Conservation (phyloP, 2,797 vertebrate genomes). For the Rhinichthys osculus region DNA sequence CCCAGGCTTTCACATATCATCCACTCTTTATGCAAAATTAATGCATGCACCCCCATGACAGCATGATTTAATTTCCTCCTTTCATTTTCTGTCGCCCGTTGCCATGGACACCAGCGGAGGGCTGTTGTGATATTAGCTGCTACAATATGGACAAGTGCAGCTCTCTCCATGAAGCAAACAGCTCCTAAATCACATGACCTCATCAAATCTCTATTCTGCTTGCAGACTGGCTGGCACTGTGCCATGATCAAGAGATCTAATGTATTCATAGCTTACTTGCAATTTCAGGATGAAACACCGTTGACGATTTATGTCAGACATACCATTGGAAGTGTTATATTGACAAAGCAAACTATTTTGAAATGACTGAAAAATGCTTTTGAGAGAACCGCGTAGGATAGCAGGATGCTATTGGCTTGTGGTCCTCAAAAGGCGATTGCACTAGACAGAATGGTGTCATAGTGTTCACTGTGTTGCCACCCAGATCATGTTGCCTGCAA, state of each 20-base stretch:
- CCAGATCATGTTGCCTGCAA: conserved; percentile 60
- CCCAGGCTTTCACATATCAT: conserved; percentile 61
- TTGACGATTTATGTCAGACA: background rate
- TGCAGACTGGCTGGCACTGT: conserved; percentile 52
- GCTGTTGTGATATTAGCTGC: conserved; percentile 75
- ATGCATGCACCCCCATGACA: conserved; percentile 69
- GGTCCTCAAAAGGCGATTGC: conserved; percentile 31
- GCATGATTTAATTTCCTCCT: conserved; percentile 63
- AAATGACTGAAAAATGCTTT: background rate
- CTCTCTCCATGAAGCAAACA: conserved; percentile 57
- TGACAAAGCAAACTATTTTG: conserved; percentile 5
- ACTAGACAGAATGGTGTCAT: conserved; percentile 40
- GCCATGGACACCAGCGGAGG: conserved; percentile 72
- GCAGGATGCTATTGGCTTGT: conserved; percentile 41
- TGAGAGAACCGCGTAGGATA: background rate
- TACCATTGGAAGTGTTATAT: background rate
- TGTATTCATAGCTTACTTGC: conserved; percentile 43
- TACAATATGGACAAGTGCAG: conserved; percentile 75
- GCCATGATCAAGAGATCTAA: conserved; percentile 40
- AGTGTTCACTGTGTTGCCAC: conserved; percentile 50
- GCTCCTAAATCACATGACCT: conserved; percentile 60
- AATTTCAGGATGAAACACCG: conserved; percentile 7
- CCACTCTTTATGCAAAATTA: conserved; percentile 73
- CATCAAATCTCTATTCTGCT: conserved; percentile 56
- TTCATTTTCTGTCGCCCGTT: conserved; percentile 68